phyloP scores from a whole-genome alignment of 2,113 vertebrate genomes.

The Phalacrocorax carbo region DNA sequence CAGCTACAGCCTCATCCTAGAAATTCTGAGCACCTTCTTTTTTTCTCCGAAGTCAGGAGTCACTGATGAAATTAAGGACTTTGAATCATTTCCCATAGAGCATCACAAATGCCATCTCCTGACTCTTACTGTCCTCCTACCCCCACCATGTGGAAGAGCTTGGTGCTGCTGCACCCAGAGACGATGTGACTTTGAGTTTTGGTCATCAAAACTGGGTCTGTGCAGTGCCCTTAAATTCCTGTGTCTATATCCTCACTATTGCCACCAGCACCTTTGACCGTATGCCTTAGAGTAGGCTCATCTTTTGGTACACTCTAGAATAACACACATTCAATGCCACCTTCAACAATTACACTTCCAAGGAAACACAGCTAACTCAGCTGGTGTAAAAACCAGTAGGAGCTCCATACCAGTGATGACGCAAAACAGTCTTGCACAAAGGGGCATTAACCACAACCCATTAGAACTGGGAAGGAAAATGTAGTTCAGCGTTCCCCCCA shows the following conservation, averaged over 20 bases:
- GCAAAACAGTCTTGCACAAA: background rate
- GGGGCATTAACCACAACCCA: background rate
- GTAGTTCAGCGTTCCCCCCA: background rate
- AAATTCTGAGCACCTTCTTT: background rate
- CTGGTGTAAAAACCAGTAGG: background rate
- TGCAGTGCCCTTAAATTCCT: background rate
- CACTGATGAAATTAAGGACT: background rate
- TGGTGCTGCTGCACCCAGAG: rapidly evolving
- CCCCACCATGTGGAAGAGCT: background rate
- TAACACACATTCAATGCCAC: background rate
- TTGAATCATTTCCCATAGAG: background rate
- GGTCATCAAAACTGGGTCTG: background rate
- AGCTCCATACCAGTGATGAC: background rate
- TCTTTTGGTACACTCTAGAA: background rate
- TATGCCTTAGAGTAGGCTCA: background rate
- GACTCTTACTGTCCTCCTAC: background rate
- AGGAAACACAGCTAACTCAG: background rate
- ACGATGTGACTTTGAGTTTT: background rate
- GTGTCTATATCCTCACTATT: background rate
- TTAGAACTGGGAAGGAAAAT: background rate
- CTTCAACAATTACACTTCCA: background rate
- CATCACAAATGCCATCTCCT: background rate
- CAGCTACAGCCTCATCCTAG: background rate
- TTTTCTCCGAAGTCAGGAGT: background rate
- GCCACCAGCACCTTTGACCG: background rate